Base-by-base conservation (phyloP, 2,113 vertebrate species). In the Leucopsar rothschildi region DNA sequence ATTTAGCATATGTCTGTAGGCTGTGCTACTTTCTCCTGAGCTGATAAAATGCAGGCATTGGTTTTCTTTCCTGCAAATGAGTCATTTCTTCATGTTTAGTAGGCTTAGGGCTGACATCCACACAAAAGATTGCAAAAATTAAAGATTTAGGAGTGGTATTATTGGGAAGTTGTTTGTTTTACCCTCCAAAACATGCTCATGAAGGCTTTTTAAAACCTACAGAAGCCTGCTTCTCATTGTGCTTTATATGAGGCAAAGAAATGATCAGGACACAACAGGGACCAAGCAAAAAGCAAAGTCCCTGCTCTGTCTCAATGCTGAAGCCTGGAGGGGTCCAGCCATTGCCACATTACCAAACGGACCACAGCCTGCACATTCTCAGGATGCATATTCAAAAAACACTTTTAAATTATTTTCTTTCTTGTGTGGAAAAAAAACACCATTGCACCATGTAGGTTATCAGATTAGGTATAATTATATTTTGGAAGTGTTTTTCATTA, bases 1-100 rank as follows among this genome's bases (percentile, higher is more conserved):
- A 90, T 95, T 78, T 52, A 77, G 68, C 75, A 76, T 93, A 88
- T 64, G 90, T 92, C 93, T 85, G 78, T 93, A 93, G 82, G 81
- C 80, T 95, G 47, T 90, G 88, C 76, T 80, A 55, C 71, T 88
- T 95, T 92, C 71, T 95, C 79, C 61, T 61, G 69, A 77, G 40
- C 29, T 94, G 79, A 49, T 47, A 79, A 82, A 92, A 95, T 33
- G 23, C 66, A 72, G 68, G 49, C 81, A 70, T 45, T 20, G 20
- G 49, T 88, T 85, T 93, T 95, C 37, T 59, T 89, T 61, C 68
- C 55, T 60, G n/a, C 24, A 82, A 92, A 66, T 47, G 39, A 93
- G 39, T 86, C 42, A 93, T 95, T 91, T 89, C 92, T 94, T 92
- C 49, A 47, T 37, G 31, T 90, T 90, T 91, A 91, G 23, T 71